Conservation (phyloP, 2,113 vertebrate genomes). For the Plecotus auritus region DNA sequence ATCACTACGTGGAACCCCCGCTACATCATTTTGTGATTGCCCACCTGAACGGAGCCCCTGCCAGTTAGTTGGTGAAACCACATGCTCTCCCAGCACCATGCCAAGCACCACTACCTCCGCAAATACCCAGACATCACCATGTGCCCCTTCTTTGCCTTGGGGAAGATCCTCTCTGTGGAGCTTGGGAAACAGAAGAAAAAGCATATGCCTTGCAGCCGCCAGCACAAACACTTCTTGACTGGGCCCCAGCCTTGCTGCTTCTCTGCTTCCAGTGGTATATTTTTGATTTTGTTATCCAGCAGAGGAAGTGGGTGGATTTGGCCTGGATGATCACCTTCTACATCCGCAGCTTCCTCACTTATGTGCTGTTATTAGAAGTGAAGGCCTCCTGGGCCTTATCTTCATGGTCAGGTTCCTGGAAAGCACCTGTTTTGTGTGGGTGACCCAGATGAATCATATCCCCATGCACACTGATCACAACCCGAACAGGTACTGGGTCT, state of each 20-base stretch:
- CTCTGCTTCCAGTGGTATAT: background rate
- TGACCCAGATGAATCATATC: background rate
- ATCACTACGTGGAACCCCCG: conserved; percentile 83
- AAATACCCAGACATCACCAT: conserved; percentile 86
- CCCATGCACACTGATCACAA: background rate
- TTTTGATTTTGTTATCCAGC: background rate
- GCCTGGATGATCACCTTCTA: background rate
- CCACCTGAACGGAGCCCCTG: conserved; percentile 86
- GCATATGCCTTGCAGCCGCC: background rate
- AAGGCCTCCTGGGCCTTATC: background rate
- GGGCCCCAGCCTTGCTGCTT: background rate
- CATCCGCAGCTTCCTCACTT: background rate
- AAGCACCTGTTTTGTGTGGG: background rate
- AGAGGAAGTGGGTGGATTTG: background rate
- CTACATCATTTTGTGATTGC: conserved; percentile 86
- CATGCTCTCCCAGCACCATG: conserved; percentile 86
- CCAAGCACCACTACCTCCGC: conserved; percentile 86
- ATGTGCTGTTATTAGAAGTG: background rate
- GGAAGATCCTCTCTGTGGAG: conserved; percentile 85
- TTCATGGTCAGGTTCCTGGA: background rate
- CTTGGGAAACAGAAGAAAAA: background rate
- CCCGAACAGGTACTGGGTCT: background rate
- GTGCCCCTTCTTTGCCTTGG: conserved; percentile 75
- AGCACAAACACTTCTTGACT: background rate
- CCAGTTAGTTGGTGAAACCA: conserved; percentile 90